Conservation (phyloP, 2,888 invertebrate species). For the Drosophila parthenogenetica region DNA sequence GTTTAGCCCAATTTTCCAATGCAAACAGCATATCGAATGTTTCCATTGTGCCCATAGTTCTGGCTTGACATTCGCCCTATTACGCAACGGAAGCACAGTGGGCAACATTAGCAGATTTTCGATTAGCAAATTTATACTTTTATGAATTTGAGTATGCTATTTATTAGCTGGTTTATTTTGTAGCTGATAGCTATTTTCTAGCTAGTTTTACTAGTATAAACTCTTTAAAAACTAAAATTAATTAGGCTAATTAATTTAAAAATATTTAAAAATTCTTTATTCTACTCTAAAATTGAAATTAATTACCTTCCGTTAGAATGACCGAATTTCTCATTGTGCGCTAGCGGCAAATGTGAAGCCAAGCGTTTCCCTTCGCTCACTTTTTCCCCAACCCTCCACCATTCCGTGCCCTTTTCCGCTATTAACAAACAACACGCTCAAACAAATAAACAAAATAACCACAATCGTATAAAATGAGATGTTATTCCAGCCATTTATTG, state of each 20-base stretch:
- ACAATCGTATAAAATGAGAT: constrained; percentile 42
- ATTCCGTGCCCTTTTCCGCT: constrained; percentile 18
- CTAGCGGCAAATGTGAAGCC: constrained; percentile 76
- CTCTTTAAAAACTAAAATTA: too few relatives aligned
- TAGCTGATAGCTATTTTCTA: not conserved
- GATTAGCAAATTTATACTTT: not conserved
- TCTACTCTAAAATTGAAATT: not conserved
- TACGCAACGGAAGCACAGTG: constrained; percentile 62
- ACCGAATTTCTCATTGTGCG: not conserved
- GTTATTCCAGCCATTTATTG: constrained; percentile 54
- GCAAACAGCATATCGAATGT: constrained; percentile 47
- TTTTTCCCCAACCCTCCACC: constrained; percentile 18
- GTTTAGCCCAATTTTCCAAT: constrained; percentile 62
- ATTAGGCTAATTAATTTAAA: too few relatives aligned
- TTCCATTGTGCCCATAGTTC: constrained; percentile 33
- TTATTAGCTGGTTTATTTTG: not conserved
- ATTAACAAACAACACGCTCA: constrained; percentile 24
- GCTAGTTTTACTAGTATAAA: not conserved
- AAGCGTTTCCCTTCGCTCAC: constrained; percentile 64
- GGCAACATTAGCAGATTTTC: not conserved
- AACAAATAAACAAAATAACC: constrained; percentile 44
- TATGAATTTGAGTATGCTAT: too few relatives aligned
- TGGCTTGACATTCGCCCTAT: constrained; percentile 21
- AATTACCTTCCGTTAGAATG: not conserved
- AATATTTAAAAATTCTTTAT: not conserved